Conservation (phyloP, 2,797 vertebrate genomes). For the Furcifer pardalis region DNA sequence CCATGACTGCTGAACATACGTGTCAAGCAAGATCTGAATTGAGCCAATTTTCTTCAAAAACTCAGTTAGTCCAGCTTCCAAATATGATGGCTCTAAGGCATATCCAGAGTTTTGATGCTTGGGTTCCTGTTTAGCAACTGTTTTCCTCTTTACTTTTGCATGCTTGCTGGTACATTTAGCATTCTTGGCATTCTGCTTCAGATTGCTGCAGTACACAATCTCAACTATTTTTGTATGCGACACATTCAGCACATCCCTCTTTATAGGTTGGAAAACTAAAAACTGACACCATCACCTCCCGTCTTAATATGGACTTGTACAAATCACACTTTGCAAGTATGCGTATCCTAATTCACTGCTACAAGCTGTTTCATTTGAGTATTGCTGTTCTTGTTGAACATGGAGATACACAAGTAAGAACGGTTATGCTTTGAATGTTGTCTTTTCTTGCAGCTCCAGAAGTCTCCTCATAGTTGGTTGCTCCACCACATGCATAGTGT, state of each 20-base stretch:
- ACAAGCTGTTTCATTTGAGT: conserved; percentile 61
- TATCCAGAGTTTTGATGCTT: conserved; percentile 22
- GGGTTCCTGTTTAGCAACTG: neutral
- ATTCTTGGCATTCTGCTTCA: conserved; percentile 23
- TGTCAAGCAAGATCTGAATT: neutral
- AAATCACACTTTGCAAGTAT: conserved; percentile 41
- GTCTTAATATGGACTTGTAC: conserved; percentile 51
- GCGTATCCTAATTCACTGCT: conserved; percentile 63
- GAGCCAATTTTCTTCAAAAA: neutral
- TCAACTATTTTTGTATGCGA: neutral
- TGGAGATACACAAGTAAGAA: conserved; percentile 51
- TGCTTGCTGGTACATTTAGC: conserved; percentile 47
- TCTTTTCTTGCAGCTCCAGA: conserved; percentile 73
- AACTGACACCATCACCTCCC: conserved; percentile 3
- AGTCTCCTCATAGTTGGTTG: conserved; percentile 54
- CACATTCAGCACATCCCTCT: conserved; percentile 33
- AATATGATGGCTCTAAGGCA: neutral
- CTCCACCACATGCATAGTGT: conserved; percentile 61
- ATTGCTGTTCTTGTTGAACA: conserved; percentile 28
- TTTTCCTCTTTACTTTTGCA: conserved; percentile 55
- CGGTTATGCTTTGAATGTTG: conserved; percentile 60
- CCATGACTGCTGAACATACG: neutral
- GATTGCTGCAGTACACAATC: conserved; percentile 39
- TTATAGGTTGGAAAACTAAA: conserved; percentile 29
- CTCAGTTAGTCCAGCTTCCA: neutral